These are phyloP conservation scores for Augiades crinisus DNA, from an alignment of 2,888 invertebrate species.

Conservation along the genomic window DNA sequence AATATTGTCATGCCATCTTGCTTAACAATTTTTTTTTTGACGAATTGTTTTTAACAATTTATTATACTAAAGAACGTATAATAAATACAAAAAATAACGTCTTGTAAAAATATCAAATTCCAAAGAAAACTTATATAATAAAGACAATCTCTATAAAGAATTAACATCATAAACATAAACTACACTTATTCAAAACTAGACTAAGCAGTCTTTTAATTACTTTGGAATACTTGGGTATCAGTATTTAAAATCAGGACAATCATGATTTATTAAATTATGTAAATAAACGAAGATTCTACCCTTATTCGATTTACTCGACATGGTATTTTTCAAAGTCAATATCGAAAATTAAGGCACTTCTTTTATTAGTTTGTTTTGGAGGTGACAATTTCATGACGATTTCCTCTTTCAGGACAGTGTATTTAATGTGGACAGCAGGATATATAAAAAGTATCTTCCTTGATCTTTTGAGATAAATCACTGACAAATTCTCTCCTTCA, in stretches of 20 bases:
- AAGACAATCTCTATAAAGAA: neutral
- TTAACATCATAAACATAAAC: neutral
- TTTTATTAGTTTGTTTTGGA: neutral
- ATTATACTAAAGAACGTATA: neutral
- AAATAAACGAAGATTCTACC: neutral
- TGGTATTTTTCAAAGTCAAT: neutral
- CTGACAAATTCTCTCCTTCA: neutral
- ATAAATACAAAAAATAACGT: neutral
- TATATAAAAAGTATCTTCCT: constrained; percentile 7
- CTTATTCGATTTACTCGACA: neutral
- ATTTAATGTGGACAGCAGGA: constrained; percentile 3
- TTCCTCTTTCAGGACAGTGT: neutral
- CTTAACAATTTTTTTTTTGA: neutral
- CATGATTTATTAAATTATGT: neutral
- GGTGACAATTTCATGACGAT: neutral
- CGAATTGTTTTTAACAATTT: neutral
- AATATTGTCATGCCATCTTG: neutral
- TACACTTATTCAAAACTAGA: neutral
- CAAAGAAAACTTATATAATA: neutral
- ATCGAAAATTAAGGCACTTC: neutral
- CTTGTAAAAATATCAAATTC: neutral
- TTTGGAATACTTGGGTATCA: too few relatives aligned
- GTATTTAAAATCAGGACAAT: neutral
- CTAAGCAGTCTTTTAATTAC: neutral
- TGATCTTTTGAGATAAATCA: neutral